Evolutionary conservation across 2,888 invertebrate species (phyloP).

Genomic region (Selenia dentaria): DNA sequence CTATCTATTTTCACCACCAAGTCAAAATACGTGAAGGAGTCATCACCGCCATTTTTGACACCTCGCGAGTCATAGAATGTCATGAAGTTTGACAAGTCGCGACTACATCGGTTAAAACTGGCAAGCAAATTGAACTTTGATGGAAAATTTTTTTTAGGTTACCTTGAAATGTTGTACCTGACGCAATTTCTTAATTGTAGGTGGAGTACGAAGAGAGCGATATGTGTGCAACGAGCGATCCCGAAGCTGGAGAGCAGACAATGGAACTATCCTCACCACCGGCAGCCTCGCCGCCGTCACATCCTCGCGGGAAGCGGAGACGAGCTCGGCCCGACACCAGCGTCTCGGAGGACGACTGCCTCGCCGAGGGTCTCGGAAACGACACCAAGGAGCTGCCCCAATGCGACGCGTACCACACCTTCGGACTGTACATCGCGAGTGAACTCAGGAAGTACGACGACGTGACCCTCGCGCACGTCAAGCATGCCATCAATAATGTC

Average conservation of each 20-base stretch:
- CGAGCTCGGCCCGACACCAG: background rate
- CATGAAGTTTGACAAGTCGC: too few relatives aligned
- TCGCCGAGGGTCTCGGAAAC: background rate
- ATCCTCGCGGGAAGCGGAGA: background rate
- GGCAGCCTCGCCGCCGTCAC: background rate
- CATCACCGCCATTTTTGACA: too few relatives aligned
- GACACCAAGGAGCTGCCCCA: background rate
- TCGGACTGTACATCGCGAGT: background rate
- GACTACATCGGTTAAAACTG: too few relatives aligned
- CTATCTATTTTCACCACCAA: too few relatives aligned
- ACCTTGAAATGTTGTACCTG: too few relatives aligned
- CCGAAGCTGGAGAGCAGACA: background rate
- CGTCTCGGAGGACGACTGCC: background rate
- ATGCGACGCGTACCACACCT: background rate
- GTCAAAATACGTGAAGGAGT: too few relatives aligned
- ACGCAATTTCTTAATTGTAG: too few relatives aligned
- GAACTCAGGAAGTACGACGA: slow-evolving; percentile 5
- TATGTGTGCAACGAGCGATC: background rate
- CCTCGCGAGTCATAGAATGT: too few relatives aligned
- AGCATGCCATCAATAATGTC: background rate
- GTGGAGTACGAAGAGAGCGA: background rate
- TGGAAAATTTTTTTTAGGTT: too few relatives aligned
- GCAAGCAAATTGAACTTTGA: too few relatives aligned
- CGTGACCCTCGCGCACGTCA: background rate
- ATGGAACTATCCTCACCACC: background rate